Evolutionary conservation across 1,140 invertebrate genomes (phyloP), one percentile per base, ranked within the genome.

Genomic region (Drosophila subpulchrella): DNA sequence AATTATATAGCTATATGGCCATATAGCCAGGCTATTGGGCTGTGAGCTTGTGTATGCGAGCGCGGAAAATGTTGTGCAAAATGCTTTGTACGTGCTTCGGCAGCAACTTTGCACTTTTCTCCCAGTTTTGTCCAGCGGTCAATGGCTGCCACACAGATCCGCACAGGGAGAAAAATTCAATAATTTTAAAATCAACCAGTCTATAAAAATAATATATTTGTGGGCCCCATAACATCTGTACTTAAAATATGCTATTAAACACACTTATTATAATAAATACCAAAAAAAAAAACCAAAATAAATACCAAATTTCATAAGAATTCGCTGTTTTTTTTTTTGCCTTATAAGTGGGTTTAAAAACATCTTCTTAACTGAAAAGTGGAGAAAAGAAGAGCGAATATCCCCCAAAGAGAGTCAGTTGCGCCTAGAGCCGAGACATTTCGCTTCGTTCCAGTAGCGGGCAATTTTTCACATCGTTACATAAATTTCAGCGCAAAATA

Each of bases 401-500:
- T 38, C 10, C 3, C 10, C 3, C 8, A 34, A 38, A 39, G 36
- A 57, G 15, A 41, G 27, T 15, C 15, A 39, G 32, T 4, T 10
- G 46, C 17, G 55, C 60, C 60, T 63, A 63, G 60, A 54, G 39
- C 46, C 41, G 34, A 75, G 63, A 17, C 32, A 55, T 59, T 73
- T 70, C 70, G 70, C 51, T 24, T 54, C 67, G 44, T 59, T 68
- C 47, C 83, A 86, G 82, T 86, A 86, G 83, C 47, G 30, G 62
- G 79, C 71, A 86, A 88, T 88, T 88, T 88, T 88, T 88, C 83
- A 88, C 83, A 88, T 88, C 83, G 83, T 88, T 83, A 88, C 83
- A 88, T 88, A 88, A 88, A 88, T 88, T 88, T 88, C 84, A 83
- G 75, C 72, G 75, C 61, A 88, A 82, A 88, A 85, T 85, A 85